Evolutionary conservation across 2,888 invertebrate species (phyloP).

Genomic region (Muschampia plurimacula): DNA sequence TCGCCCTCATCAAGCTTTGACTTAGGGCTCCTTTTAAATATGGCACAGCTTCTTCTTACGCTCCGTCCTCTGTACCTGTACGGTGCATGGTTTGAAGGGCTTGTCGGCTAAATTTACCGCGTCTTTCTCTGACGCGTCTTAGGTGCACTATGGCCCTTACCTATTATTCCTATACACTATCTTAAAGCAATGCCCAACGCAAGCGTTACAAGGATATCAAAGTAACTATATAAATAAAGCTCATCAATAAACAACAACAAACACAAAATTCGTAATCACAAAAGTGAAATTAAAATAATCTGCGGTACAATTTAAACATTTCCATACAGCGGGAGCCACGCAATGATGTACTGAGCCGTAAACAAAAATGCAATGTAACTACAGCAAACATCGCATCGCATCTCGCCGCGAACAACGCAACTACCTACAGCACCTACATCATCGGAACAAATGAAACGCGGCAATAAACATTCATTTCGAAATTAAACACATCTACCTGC

Average conservation of each 20-base stretch:
- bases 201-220: no score
- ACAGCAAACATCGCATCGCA: conserved; percentile 44
- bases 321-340: conserved; percentile 17
- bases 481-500: conserved; percentile 85
- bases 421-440: conserved; percentile 57
- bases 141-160: no score
- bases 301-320: conserved; percentile 27
- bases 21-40: no score
- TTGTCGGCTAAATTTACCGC: no score
- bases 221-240: not conserved
- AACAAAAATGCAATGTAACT: conserved; percentile 41
- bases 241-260: not conserved
- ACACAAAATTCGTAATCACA: not conserved
- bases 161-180: no score
- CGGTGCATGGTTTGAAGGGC: no score
- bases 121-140: no score
- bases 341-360: conserved; percentile 33
- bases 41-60: no score
- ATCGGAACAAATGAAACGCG: conserved; percentile 75
- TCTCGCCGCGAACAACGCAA: conserved; percentile 49
- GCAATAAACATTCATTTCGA: conserved; percentile 84
- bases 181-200: no score
- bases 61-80: no score
- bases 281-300: conserved; percentile 32
- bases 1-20: no score